Base-by-base conservation (phyloP, 2,113 vertebrate species). In the Hippocampus barbouri region DNA sequence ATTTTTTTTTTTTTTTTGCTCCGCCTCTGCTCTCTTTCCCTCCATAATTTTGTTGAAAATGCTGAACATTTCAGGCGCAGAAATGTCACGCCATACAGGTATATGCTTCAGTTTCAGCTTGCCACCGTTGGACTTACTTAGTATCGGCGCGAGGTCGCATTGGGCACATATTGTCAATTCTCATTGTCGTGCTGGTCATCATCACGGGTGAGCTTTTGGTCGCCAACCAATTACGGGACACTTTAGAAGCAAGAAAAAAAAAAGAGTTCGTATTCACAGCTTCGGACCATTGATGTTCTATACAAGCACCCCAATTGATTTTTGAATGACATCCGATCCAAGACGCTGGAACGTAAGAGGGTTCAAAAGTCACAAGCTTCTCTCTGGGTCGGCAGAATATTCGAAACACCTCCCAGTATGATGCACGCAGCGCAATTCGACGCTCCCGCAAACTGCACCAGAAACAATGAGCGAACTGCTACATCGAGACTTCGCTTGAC, bases 51-150 rank as follows among this genome's bases (percentile, higher is more conserved):
- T 90, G 85, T 90, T 87, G 87, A 88, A 90, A 89, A 81, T 88
- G 89, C 91, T 91, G 79, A 76, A 51, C 79, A 85, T 88, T 86
- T 89, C 80, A 89, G 84, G 79, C 84, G 80, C 75, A 83, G 79
- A 79, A 86, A 68, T 60, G 30, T 43, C 76, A 65, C 34, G 38
- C 73, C 64, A 47, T 66, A 30, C 59, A 61, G 27, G 27, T 61
- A 8, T 65, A 65, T 16, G 23, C 47, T 18, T 66, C 64, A 47
- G 64, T 23, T 66, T 11, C 40, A 21, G 14, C 21, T 65, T 41
- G 34, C 60, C 16, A 21, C 34, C 21, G 30, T 38, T 40, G 18
- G 60, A 59, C 56, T 23, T 56, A 8, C 9, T 56, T 11, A n/a
- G 51, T 8, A 56, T 30, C 34, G 27, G 2, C 30, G 1, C 2